Evolutionary conservation across 2,888 invertebrate species (phyloP), one percentile per base, ranked within the genome.

Genomic region (Dynastes tityus): DNA sequence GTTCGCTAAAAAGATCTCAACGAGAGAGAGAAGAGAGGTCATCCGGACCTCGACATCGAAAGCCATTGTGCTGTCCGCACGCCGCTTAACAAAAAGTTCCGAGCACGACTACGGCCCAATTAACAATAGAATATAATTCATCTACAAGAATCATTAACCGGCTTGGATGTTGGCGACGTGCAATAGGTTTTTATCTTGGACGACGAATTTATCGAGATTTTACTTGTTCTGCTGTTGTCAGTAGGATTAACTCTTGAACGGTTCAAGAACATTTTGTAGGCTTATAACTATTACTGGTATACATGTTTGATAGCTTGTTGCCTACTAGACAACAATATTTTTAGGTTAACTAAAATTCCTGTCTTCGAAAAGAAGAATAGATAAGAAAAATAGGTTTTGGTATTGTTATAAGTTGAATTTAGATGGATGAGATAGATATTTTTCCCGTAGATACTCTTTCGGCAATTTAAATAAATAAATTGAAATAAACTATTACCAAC

Each of bases 91-190:
- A 73, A 73, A 73, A 73, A 73, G 22, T 32, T 61, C 73, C 16
- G 49, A 61, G 61, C 73, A 73, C 73, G 61, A 73, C 40, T 61
- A 1, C 58, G 11, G 73, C 40, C 73, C 73, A 73, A 73, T 61
- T 73, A 61, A 73, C 73, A 73, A 73, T 73, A 73, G 73, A 73
- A 73, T 73, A 73, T 73, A 73, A 73, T 73, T 73, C 73, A 73
- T 73, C 73, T 73, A 49, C 61, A 40, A 55, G 73, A 73, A 61
- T 61, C 61, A 73, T 73, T 73, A 73, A 61, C 61, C 58, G 40
- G 58, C 58, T 73, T 58, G 51, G 40, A 58, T 73, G 61, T 73
- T 45, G 37, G 16, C 27, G 32, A 11, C 73, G 73, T 73, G 61
- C 40, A 73, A 71, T 58, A 40, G 55, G 29, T 73, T 73, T 73